These are phyloP conservation scores for Actinopyga echinites DNA, from an alignment of 53 echinoderm and acorn worm genomes.

Conservation along the genomic window DNA sequence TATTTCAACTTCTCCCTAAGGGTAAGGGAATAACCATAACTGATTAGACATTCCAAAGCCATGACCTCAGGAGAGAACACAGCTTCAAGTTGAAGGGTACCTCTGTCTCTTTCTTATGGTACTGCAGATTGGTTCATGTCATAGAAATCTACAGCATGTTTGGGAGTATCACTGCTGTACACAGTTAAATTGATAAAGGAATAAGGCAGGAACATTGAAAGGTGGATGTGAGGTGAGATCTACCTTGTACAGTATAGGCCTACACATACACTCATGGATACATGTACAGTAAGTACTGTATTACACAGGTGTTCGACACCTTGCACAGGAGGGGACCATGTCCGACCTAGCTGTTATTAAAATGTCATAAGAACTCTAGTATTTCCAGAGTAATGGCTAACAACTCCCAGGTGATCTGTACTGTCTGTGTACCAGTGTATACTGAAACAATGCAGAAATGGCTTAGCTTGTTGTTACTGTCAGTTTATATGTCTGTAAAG, in stretches of 20 bases:
- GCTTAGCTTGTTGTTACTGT: neutral
- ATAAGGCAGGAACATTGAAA: too few species aligned
- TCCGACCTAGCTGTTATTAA: slow-evolving; percentile 8
- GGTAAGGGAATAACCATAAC: neutral
- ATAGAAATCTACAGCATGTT: too few species aligned
- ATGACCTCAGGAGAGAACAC: slow-evolving; percentile 17
- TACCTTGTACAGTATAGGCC: too few species aligned
- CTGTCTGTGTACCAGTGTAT: neutral
- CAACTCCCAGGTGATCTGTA: neutral
- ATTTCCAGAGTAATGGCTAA: slow-evolving; percentile 7
- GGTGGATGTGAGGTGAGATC: too few species aligned
- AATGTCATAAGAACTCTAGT: slow-evolving; percentile 15
- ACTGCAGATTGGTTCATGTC: too few species aligned
- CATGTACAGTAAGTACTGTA: neutral
- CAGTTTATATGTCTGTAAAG: slow-evolving; percentile 22
- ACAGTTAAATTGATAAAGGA: too few species aligned
- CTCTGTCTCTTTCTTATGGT: neutral
- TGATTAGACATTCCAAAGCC: slow-evolving; percentile 41
- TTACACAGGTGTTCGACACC: slow-evolving; percentile 32
- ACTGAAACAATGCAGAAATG: slow-evolving; percentile 6
- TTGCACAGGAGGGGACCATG: slow-evolving; percentile 34
- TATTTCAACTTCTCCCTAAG: slow-evolving; percentile 18
- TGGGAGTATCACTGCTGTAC: too few species aligned
- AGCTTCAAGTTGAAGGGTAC: slow-evolving; percentile 28
- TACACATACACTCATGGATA: too few species aligned